Conservation (phyloP, 2,113 vertebrate genomes). For the Labrus mixtus region DNA sequence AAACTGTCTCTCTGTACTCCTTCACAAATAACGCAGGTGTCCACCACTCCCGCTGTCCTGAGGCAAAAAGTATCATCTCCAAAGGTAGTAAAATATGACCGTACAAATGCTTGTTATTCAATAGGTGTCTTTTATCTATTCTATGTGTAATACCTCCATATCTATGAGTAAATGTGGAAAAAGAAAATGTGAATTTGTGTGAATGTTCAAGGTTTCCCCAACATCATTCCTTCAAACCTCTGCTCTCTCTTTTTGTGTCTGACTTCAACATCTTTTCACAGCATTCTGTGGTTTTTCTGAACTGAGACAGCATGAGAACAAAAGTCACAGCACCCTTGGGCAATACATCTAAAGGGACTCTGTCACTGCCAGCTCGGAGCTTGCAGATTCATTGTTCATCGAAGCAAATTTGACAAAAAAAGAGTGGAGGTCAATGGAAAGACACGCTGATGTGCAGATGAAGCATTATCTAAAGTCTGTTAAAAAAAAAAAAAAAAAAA, state of each 20-base stretch:
- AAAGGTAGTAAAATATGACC: too few relatives aligned
- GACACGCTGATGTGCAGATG: slow-evolving; percentile 36
- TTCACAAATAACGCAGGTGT: too few relatives aligned
- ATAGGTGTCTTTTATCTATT: too few relatives aligned
- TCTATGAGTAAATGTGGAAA: too few relatives aligned
- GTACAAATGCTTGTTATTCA: too few relatives aligned
- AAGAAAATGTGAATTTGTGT: neutral
- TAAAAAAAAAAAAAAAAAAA: slow-evolving; percentile 10
- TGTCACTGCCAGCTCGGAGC: slow-evolving; percentile 44
- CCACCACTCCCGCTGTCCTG: too few relatives aligned
- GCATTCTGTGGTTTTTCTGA: slow-evolving; percentile 26
- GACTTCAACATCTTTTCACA: slow-evolving; percentile 5
- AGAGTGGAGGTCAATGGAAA: slow-evolving; percentile 64
- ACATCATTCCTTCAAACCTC: neutral
- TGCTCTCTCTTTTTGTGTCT: neutral
- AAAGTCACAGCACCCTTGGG: slow-evolving; percentile 60
- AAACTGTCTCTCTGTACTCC: too few relatives aligned
- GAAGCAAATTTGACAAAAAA: slow-evolving; percentile 66
- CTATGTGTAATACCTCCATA: too few relatives aligned
- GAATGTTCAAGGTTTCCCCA: neutral
- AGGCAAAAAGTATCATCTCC: too few relatives aligned
- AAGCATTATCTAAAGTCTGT: slow-evolving; percentile 60
- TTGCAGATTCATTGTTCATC: slow-evolving; percentile 43
- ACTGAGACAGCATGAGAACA: slow-evolving; percentile 19
- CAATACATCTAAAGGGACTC: slow-evolving; percentile 61